Conservation (phyloP, 2,888 invertebrate species). For the Nycteola revayana region DNA sequence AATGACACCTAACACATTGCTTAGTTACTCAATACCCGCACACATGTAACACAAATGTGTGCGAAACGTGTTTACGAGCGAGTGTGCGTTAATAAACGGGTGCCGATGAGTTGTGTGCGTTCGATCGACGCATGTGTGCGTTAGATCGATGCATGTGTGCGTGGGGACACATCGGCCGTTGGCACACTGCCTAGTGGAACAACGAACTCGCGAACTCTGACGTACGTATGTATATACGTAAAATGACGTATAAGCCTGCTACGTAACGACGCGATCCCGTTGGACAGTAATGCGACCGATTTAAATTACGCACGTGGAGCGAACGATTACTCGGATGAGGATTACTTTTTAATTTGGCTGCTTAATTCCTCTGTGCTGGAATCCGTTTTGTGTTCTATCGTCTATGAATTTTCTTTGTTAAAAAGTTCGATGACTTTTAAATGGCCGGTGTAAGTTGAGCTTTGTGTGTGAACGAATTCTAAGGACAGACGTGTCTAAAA, state of each 20-base stretch:
- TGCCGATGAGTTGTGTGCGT: constrained; percentile 36
- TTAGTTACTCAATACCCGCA: constrained; percentile 52
- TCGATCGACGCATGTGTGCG: constrained; percentile 4
- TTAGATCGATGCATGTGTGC: constrained; percentile 43
- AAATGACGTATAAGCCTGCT: constrained; percentile 51
- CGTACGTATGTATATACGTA: constrained; percentile 53
- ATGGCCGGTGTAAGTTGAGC: constrained; percentile 33
- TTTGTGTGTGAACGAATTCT: constrained; percentile 14
- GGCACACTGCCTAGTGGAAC: constrained; percentile 80
- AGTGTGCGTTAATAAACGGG: constrained; percentile 40
- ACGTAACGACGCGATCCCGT: constrained; percentile 54
- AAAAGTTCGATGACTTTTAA: constrained; percentile 44
- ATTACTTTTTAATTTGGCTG: constrained; percentile 27
- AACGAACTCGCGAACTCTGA: constrained; percentile 72
- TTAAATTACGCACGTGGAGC: constrained; percentile 29
- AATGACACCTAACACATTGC: constrained; percentile 50
- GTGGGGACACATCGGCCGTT: constrained; percentile 59
- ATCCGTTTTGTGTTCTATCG: constrained; percentile 30
- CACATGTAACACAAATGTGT: constrained; percentile 31
- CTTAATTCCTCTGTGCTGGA: constrained; percentile 23
- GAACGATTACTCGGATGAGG: constrained; percentile 7
- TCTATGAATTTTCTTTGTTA: constrained; percentile 47
- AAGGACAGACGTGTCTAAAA: constrained; percentile 21
- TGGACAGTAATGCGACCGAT: constrained; percentile 45
- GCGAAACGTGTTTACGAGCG: constrained; percentile 32